phyloP scores from a whole-genome alignment of 2,113 vertebrate genomes.

The Tragelaphus imberbis region DNA sequence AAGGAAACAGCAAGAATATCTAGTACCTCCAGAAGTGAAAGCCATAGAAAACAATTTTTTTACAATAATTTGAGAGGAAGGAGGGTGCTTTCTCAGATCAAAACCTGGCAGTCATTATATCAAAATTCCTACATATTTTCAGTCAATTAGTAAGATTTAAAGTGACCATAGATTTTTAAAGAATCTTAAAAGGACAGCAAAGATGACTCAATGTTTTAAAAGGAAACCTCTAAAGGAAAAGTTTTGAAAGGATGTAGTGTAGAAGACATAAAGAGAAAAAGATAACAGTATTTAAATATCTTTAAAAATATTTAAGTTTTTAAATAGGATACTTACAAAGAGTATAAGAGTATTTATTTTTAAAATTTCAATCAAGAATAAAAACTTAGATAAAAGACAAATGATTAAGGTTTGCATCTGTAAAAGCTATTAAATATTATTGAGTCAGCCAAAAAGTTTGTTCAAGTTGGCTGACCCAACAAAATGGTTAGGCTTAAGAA shows the following conservation, averaged over 20 bases:
- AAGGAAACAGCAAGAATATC: neutral
- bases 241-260: neutral
- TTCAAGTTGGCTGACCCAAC: neutral
- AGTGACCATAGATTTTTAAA: neutral
- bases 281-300: neutral
- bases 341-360: neutral
- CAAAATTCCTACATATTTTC: neutral
- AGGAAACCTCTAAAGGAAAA: neutral
- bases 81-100: neutral
- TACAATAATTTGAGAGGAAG: neutral
- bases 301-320: neutral
- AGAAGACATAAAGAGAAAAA: neutral
- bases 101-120: neutral
- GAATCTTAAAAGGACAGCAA: neutral
- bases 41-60: neutral
- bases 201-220: neutral
- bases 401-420: neutral
- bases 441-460: neutral
- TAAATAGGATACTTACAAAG: neutral
- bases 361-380: neutral
- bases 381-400: neutral
- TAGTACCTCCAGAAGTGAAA: neutral
- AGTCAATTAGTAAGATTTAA: slow-evolving; percentile 7
- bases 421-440: neutral
- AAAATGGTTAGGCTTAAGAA: neutral